These are phyloP conservation scores for Ciona savignyi DNA, from an alignment of 23 tunicate species.

Conservation along the genomic window DNA sequence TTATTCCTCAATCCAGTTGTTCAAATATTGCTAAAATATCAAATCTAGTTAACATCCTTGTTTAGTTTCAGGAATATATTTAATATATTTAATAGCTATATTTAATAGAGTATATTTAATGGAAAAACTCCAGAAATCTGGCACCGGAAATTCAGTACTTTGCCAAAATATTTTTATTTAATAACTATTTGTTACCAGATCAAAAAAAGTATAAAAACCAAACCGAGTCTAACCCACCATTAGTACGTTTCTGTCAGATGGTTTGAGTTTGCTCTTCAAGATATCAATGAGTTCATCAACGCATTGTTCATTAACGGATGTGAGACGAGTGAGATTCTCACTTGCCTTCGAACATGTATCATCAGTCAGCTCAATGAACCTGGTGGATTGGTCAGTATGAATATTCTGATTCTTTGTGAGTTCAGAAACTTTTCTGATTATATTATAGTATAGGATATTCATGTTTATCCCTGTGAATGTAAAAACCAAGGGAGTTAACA, in stretches of 20 bases:
- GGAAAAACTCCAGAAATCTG: too few relatives aligned
- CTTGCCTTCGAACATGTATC: slow-evolving; percentile 31
- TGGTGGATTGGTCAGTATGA: too few relatives aligned
- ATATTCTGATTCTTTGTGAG: too few relatives aligned
- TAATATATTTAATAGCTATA: too few relatives aligned
- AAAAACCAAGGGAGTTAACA: too few relatives aligned
- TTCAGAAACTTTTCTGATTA: too few relatives aligned
- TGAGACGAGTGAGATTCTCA: slow-evolving; percentile 36
- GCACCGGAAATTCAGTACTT: background rate
- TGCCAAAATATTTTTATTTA: background rate
- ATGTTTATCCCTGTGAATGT: too few relatives aligned
- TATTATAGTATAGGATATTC: too few relatives aligned
- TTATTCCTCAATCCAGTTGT: background rate
- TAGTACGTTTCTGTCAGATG: slow-evolving; percentile 21
- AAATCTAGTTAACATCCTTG: too few relatives aligned
- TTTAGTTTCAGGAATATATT: too few relatives aligned
- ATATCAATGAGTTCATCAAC: slow-evolving; percentile 50
- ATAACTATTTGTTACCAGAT: background rate
- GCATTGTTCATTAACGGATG: slow-evolving; percentile 54
- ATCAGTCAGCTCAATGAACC: slow-evolving; percentile 45
- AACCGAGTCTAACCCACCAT: slow-evolving; percentile 32
- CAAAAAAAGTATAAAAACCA: too few relatives aligned
- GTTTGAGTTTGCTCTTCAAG: slow-evolving; percentile 43
- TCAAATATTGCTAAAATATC: background rate
- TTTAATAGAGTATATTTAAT: too few relatives aligned